Evolutionary conservation across 2,797 vertebrate species (phyloP).

Genomic region (Saxicola maurus): DNA sequence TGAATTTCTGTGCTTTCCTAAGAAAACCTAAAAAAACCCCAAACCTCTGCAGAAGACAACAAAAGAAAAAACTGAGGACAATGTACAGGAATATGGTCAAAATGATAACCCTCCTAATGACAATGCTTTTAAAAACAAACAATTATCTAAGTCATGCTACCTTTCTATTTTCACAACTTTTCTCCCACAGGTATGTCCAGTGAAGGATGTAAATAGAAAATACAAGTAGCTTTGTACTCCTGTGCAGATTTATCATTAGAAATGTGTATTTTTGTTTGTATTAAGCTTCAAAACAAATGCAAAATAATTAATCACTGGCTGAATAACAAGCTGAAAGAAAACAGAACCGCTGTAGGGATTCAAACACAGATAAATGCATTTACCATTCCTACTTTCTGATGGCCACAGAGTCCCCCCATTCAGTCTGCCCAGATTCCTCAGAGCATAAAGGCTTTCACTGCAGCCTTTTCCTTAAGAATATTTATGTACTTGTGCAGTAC

Average conservation of each 20-base stretch:
- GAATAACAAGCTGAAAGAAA: background rate
- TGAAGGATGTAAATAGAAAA: background rate
- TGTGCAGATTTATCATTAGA: background rate
- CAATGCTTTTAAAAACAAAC: background rate
- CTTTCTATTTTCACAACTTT: background rate
- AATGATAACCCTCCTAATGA: background rate
- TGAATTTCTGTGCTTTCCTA: background rate
- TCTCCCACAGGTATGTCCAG: background rate
- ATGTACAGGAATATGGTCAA: rapidly evolving
- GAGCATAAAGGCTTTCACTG: background rate
- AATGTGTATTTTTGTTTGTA: background rate
- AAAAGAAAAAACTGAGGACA: background rate
- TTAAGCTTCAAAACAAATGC: background rate
- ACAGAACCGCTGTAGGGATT: background rate
- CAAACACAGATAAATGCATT: rapidly evolving
- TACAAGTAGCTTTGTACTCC: background rate
- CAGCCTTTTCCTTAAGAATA: background rate
- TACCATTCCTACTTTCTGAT: background rate
- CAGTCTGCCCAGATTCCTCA: background rate
- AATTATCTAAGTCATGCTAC: background rate
- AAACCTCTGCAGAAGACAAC: background rate
- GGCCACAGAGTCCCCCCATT: background rate
- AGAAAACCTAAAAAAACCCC: background rate
- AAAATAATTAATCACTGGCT: background rate
- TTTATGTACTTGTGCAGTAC: background rate